A percentile compares a stretch with the other conserved stretches of the same genome.
Evolutionary conservation across 2,113 vertebrate genomes (phyloP).

Genomic region (Apteryx mantelli): DNA sequence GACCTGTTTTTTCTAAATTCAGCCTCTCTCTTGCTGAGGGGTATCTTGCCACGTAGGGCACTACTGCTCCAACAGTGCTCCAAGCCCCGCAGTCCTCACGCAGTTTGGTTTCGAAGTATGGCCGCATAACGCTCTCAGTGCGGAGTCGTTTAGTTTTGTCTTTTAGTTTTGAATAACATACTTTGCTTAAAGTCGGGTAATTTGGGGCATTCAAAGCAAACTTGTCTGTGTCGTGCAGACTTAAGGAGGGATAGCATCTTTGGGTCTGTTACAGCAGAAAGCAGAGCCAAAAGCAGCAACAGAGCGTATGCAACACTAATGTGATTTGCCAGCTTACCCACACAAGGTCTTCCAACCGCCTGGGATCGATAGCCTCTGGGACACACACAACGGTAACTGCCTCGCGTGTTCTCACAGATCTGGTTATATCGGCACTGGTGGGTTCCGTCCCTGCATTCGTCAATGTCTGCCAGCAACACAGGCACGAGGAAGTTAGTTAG

Average conservation of each 20-base stretch:
- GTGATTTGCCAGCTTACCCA: slow-evolving; percentile 82
- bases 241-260: not conserved
- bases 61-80: not conserved
- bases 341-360: slow-evolving; percentile 86
- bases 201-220: not conserved
- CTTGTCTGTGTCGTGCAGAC: fast-evolving
- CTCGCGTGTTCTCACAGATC: slow-evolving; percentile 92
- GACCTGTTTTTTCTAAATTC: not conserved
- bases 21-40: not conserved
- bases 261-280: not conserved
- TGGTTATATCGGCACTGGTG: slow-evolving; percentile 96
- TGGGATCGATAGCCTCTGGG: slow-evolving; percentile 90
- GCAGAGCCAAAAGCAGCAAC: not conserved
- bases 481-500: not conserved
- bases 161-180: fast-evolving
- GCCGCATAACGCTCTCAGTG: not conserved
- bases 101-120: fast-evolving
- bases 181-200: not conserved
- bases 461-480: slow-evolving; percentile 81
- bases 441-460: slow-evolving; percentile 91
- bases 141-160: not conserved
- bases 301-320: fast-evolving
- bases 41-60: not conserved
- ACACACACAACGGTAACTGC: slow-evolving; percentile 92
- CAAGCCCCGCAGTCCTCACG: not conserved